A percentile compares a stretch with the other conserved stretches of the same genome.
Conservation (phyloP, 2,888 invertebrate species). For the Meteorus colon region DNA sequence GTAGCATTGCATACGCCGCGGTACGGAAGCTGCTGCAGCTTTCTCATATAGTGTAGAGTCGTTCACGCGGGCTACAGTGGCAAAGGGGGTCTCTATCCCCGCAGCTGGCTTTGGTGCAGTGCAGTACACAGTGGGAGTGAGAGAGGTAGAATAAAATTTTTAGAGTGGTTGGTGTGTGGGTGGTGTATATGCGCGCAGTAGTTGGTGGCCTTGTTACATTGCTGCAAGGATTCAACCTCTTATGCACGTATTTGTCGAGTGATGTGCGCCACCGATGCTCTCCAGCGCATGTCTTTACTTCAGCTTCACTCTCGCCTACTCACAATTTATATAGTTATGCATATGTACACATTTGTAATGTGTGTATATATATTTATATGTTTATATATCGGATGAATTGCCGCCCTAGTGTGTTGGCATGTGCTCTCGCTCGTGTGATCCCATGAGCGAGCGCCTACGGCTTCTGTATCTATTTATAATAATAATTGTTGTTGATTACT, state of each 20-base stretch:
- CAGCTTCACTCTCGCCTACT: not conserved
- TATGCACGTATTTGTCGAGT: conserved; percentile 32
- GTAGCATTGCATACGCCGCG: conserved; percentile 15
- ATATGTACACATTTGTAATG: not conserved
- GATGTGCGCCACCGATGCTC: conserved; percentile 17
- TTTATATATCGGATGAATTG: not conserved
- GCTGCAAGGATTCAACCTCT: conserved; percentile 27
- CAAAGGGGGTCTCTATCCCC: not conserved
- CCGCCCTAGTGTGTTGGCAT: not conserved
- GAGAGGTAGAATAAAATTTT: conserved; percentile 46
- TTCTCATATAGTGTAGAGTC: conserved; percentile 8
- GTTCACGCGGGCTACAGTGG: not conserved
- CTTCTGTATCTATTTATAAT: conserved; percentile 13
- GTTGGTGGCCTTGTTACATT: conserved; percentile 39
- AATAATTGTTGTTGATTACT: conserved; percentile 14
- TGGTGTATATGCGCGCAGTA: conserved; percentile 18
- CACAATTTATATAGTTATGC: not conserved
- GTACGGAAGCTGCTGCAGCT: conserved; percentile 22
- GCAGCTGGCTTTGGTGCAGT: conserved; percentile 52
- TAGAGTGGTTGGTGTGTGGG: conserved; percentile 45
- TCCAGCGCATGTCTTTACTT: conserved; percentile 17
- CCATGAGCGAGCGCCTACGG: not conserved
- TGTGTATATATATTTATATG: not conserved
- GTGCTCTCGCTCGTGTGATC: conserved; percentile 12
- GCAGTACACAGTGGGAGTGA: conserved; percentile 42